These are phyloP conservation scores for Chaetogeoica ovagalla DNA, from an alignment of 2,888 invertebrate species.

Conservation along the genomic window DNA sequence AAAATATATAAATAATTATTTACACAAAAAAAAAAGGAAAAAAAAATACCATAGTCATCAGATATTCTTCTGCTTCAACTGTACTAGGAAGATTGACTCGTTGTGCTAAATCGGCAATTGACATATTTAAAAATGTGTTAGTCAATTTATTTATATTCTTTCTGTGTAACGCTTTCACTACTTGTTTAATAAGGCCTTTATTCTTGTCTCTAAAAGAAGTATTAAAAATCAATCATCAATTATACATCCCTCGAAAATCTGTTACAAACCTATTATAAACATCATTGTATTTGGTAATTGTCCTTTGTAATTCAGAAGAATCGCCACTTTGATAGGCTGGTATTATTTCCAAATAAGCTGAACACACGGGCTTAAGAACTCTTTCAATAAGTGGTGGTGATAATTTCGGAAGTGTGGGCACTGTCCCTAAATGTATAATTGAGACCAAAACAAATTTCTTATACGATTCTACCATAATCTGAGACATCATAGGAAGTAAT, in stretches of 20 bases:
- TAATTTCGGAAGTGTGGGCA: slow-evolving; percentile 79
- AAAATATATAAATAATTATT: not conserved
- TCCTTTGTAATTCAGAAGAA: slow-evolving; percentile 70
- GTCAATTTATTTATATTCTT: slow-evolving; percentile 96
- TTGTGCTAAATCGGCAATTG: slow-evolving; percentile 84
- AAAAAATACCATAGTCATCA: slow-evolving; percentile 84
- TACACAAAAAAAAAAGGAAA: not conserved
- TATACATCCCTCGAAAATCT: not conserved
- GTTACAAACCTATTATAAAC: slow-evolving; percentile 70
- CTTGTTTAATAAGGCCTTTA: slow-evolving; percentile 69
- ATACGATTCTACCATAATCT: slow-evolving; percentile 96
- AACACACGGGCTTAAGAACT: slow-evolving; percentile 81
- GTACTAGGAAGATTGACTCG: slow-evolving; percentile 84
- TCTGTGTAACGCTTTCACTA: slow-evolving; percentile 85
- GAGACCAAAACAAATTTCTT: slow-evolving; percentile 95
- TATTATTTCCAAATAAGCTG: slow-evolving; percentile 85
- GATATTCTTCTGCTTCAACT: slow-evolving; percentile 87
- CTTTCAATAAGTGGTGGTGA: slow-evolving; percentile 86
- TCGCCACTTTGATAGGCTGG: slow-evolving; percentile 77
- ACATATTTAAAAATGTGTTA: slow-evolving; percentile 89
- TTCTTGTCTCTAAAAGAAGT: slow-evolving; percentile 62
- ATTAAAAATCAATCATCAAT: not conserved
- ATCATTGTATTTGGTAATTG: slow-evolving; percentile 79
- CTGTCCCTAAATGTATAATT: slow-evolving; percentile 88
- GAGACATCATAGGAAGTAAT: slow-evolving; percentile 91